Evolutionary conservation across 1,140 invertebrate species (phyloP), one percentile per base, ranked within the genome.

Genomic region (Pseudomyrmex pallidus): DNA sequence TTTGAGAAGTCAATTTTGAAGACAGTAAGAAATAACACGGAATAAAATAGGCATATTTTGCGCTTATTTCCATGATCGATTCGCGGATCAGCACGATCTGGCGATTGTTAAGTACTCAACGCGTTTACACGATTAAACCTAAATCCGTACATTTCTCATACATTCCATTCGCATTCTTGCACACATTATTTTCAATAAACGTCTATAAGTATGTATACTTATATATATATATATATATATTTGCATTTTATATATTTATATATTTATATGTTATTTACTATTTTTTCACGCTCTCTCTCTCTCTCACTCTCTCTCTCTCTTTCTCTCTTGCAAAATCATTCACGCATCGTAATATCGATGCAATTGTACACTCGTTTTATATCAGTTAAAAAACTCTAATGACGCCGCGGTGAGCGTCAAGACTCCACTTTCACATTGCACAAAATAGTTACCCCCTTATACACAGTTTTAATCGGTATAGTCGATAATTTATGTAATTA

Each of bases 131-230:
- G 77, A 74, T 88, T 88, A 83, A 35, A 88, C 64, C 87, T 88
- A 88, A 62, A 12, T 52, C 12, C 48, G 63, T 20, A 22, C 35
- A 48, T n/a, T 35, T 68, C 62, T 56, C 61, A 22, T 66, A 35
- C 35, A 57, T 35, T 63, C 44, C 4, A 74, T n/a, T 50, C 68
- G 13, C 63, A 13, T 64, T 13, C 10, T 80, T 67, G 9, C 57
- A 68, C 61, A 82, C 44, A n/a, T 44, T 59, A 48, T 48, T 76
- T 15, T 66, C 86, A 20, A 85, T 83, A 88, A 87, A 88, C 78
- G 74, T 87, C 82, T 87, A 88, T 89, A 88, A 62, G 84, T 88
- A 89, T 88, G 63, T 88, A 90, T 91, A 90, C 85, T 87, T 87
- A 84, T 86, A 84, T 64, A 48, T 85, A 25, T 74, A 54, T 88